Conservation (phyloP, 2,888 invertebrate genomes). For the Cheilosia grossa region DNA sequence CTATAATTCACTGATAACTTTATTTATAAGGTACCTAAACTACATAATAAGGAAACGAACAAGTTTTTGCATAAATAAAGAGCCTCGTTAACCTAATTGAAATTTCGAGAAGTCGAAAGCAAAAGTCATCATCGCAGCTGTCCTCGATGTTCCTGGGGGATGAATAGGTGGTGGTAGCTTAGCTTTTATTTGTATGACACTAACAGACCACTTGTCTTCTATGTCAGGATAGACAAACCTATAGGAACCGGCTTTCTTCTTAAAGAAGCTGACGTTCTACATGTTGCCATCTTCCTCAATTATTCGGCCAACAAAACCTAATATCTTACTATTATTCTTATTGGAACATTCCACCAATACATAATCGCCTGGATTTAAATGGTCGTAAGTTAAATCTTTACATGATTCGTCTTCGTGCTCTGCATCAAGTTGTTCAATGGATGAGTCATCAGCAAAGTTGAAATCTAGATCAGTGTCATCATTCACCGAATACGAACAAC, state of each 20-base stretch:
- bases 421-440: conserved; percentile 54
- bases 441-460: conserved; percentile 39
- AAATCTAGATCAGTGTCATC: conserved; percentile 56
- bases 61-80: background rate
- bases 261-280: conserved; percentile 48
- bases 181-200: conserved; percentile 14
- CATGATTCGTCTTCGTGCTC: conserved; percentile 42
- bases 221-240: conserved; percentile 29
- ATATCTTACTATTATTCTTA: conserved; percentile 49
- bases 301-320: conserved; percentile 51
- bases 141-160: conserved; percentile 21
- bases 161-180: conserved; percentile 26
- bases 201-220: conserved; percentile 33
- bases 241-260: conserved; percentile 33
- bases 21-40: too few species aligned
- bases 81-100: conserved; percentile 24
- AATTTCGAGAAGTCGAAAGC: conserved; percentile 15
- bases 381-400: conserved; percentile 18
- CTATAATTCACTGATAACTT: too few species aligned
- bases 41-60: too few species aligned
- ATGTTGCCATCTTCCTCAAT: conserved; percentile 54
- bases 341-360: conserved; percentile 54
- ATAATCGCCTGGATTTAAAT: conserved; percentile 36
- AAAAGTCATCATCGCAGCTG: conserved; percentile 19
- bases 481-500: conserved; percentile 49